Conservation (phyloP, 2,797 vertebrate genomes). For the Varecia variegata region DNA sequence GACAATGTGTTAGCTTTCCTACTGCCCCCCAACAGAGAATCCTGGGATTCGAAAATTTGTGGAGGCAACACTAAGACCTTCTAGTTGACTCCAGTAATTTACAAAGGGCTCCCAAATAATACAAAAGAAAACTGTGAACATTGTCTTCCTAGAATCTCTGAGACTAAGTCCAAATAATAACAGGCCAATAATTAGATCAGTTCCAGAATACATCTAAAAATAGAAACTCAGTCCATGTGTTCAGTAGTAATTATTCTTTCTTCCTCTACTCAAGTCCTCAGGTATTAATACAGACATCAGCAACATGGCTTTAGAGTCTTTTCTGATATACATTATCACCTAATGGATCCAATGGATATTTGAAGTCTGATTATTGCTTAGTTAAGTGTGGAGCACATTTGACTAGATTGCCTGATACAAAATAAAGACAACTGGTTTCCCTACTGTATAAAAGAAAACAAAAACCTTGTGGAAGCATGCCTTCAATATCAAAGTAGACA, state of each 20-base stretch:
- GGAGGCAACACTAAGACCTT: background rate
- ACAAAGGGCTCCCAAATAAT: background rate
- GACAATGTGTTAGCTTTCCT: background rate
- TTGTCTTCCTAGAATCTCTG: background rate
- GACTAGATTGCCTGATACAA: background rate
- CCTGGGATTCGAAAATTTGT: background rate
- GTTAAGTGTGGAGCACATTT: background rate
- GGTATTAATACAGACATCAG: background rate
- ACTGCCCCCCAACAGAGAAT: background rate
- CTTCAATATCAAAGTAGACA: constrained; percentile 23
- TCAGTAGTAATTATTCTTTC: background rate
- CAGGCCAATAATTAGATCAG: background rate
- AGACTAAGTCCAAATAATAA: background rate
- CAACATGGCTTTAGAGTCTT: background rate
- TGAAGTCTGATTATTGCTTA: background rate
- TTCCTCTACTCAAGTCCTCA: background rate
- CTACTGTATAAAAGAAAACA: background rate
- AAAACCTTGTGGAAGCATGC: background rate
- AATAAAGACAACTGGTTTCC: background rate
- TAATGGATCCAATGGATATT: background rate
- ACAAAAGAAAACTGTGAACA: background rate
- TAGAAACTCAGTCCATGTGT: background rate
- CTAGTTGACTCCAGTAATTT: background rate
- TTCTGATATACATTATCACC: background rate
- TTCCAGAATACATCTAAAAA: background rate